These are phyloP conservation scores for Adelphocoris suturalis DNA, from an alignment of 2,888 invertebrate species.

Conservation along the genomic window DNA sequence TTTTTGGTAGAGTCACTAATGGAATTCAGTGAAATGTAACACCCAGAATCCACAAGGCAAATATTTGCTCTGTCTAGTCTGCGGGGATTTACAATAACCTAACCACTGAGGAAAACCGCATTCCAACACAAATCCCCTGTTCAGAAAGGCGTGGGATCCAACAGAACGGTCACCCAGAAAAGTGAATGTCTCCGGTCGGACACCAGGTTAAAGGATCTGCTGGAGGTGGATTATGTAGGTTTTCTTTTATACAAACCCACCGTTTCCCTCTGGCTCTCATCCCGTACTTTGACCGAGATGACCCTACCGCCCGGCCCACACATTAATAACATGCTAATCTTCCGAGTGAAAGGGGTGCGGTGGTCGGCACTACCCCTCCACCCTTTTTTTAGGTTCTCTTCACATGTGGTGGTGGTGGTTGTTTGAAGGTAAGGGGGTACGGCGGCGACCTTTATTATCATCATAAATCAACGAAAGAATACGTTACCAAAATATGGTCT, in stretches of 20 bases:
- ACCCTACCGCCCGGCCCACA: not conserved
- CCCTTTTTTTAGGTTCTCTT: not conserved
- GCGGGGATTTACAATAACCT: not conserved
- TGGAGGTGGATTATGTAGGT: conserved; percentile 13
- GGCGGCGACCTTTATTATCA: conserved; percentile 13
- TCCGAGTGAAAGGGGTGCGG: not conserved
- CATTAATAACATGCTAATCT: conserved; percentile 62
- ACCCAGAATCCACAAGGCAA: not conserved
- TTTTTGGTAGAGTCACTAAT: not conserved
- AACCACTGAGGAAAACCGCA: not conserved
- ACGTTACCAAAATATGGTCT: not conserved
- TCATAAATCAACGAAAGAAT: conserved; percentile 33
- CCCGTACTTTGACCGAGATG: conserved; percentile 3
- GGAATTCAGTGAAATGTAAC: not conserved
- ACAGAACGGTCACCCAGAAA: not conserved
- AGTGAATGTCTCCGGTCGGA: conserved; percentile 9
- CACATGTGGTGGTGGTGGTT: not conserved
- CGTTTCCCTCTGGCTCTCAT: not conserved
- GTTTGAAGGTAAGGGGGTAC: not conserved
- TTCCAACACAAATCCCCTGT: not conserved
- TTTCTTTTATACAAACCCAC: not conserved
- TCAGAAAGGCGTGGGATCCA: not conserved
- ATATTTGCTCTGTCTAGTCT: not conserved
- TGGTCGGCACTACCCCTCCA: not conserved
- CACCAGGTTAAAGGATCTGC: not conserved